Evolutionary conservation across 2,797 vertebrate species (phyloP).

Genomic region (Clarias pachynema): DNA sequence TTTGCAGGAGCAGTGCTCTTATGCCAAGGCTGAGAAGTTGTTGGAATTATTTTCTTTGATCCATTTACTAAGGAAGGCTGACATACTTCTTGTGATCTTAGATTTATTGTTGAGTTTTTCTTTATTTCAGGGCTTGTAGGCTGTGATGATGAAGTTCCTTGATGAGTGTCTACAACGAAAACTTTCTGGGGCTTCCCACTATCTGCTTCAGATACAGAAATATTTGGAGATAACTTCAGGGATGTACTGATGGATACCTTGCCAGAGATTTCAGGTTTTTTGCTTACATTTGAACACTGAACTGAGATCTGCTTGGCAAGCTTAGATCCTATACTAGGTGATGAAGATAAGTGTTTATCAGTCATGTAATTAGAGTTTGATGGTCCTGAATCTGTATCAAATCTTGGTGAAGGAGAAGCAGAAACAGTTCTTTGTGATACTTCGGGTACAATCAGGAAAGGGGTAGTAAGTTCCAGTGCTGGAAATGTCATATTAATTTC

Average conservation of each 20-base stretch:
- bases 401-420: constrained; percentile 45
- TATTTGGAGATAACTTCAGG: constrained; percentile 56
- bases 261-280: constrained; percentile 54
- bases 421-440: constrained; percentile 34
- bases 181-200: background rate
- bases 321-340: constrained; percentile 42
- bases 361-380: constrained; percentile 43
- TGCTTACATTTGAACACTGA: constrained; percentile 39
- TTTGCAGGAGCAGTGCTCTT: constrained; percentile 49
- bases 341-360: background rate
- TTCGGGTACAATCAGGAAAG: constrained; percentile 36
- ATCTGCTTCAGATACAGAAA: constrained; percentile 55
- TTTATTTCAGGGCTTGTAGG: constrained; percentile 41
- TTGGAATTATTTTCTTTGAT: constrained; percentile 13
- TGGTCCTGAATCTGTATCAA: constrained; percentile 45
- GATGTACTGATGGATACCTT: constrained; percentile 68
- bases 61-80: constrained; percentile 36
- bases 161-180: background rate
- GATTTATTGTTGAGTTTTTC: background rate
- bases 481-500: constrained; percentile 58
- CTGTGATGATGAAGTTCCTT: constrained; percentile 1
- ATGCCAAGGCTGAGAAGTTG: background rate
- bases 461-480: constrained; percentile 19
- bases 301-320: constrained; percentile 7
- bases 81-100: constrained; percentile 20